Evolutionary conservation across 2,113 vertebrate genomes (phyloP), one percentile per base, ranked within the genome.

Genomic region (Ptyas mucosa): DNA sequence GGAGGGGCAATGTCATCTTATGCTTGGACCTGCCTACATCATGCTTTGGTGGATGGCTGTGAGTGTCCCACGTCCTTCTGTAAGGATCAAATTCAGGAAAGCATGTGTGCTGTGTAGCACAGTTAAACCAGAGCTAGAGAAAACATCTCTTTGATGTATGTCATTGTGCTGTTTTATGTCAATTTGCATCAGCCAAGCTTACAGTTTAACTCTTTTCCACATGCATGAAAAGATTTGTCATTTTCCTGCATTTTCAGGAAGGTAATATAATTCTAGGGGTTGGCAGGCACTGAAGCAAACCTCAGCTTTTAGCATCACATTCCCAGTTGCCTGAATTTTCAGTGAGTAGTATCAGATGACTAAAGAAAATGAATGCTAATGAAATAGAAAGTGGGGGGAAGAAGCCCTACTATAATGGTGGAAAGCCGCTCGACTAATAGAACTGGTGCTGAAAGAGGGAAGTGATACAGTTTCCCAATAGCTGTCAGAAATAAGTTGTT

Each of bases 181-280:
- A 96, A 90, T 90, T 95, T 95, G 89, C 93, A 95, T 96, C 97
- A 96, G 91, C 94, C 96, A 97, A 93, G 95, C 95, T 96, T 96
- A 93, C 91, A 94, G 87, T 95, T 95, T 94, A 96, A 95, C 96
- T 96, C 95, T 95, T 89, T 97, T 97, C 95, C 93, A 49, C 89
- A 93, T 95, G 94, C 95, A 96, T 96, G 96, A 95, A 96, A 96
- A 95, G 91, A 81, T 96, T 96, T 97, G 96, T 96, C 94, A 95
- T 97, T 96, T 97, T 95, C 94, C 94, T 95, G 89, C 95, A 95
- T 96, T 97, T 96, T 97, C 95, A 95, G 93, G 94, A 96, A 96
- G 96, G 91, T 90, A 96, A 96, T 97, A 96, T 94, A 96, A 96
- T 95, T 95, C 91, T 93, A 94, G 93, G 95, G 95, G 94, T 91